Evolutionary conservation across 2,113 vertebrate species (phyloP).

Genomic region (Apeltes quadracus): DNA sequence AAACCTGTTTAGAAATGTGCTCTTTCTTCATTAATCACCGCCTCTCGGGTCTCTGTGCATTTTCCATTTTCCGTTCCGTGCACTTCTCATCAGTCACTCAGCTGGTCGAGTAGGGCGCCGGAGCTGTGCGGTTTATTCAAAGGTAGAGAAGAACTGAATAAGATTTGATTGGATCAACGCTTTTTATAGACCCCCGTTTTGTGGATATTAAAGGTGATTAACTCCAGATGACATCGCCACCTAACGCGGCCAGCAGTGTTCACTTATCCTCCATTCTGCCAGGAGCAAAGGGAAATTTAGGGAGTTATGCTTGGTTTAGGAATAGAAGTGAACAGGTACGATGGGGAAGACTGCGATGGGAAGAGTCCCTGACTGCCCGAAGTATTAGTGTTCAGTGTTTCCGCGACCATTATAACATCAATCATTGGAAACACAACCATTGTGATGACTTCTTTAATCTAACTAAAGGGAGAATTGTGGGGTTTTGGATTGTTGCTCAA

Average conservation of each 20-base stretch:
- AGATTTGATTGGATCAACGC: conserved; percentile 37
- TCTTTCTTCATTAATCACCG: conserved; percentile 41
- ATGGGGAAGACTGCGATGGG: conserved; percentile 29
- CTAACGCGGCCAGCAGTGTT: conserved; percentile 3
- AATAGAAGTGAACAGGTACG: conserved; percentile 24
- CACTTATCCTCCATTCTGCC: conserved; percentile 36
- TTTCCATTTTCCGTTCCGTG: conserved; percentile 24
- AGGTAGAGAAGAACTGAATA: conserved; percentile 16
- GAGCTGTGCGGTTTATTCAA: conserved; percentile 3
- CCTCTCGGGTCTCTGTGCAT: conserved; percentile 44
- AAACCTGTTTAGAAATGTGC: conserved; percentile 25
- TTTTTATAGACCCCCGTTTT: conserved; percentile 24
- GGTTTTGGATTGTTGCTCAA: neutral
- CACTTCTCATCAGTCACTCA: conserved; percentile 26
- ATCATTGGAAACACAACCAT: too few species aligned
- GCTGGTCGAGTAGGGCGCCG: neutral
- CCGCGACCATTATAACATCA: too few species aligned
- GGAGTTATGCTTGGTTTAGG: conserved; percentile 38
- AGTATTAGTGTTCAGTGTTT: too few species aligned
- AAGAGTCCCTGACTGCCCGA: conserved; percentile 22
- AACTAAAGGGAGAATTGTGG: neutral
- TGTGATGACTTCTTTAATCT: neutral
- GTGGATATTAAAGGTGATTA: conserved; percentile 55
- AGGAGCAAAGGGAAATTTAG: conserved; percentile 28
- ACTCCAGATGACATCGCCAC: conserved; percentile 19